These are phyloP conservation scores for Amblyopsis hoosieri DNA, from an alignment of 2,797 vertebrate genomes.

Conservation along the genomic window DNA sequence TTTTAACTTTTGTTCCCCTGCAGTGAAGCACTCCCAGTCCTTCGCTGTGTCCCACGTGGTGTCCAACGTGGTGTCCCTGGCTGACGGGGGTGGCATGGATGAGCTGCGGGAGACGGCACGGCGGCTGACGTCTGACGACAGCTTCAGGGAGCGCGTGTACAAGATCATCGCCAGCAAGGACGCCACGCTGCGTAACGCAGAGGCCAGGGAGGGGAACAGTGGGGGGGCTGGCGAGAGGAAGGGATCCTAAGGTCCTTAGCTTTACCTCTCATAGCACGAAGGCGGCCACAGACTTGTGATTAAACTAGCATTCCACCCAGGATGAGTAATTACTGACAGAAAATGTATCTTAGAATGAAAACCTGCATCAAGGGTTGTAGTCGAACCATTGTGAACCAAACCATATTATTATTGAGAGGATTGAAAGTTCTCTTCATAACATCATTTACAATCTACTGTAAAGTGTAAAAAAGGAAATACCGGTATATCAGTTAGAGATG, in stretches of 20 bases:
- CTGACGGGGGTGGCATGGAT: constrained; percentile 82
- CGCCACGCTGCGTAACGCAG: constrained; percentile 30
- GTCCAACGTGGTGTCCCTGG: constrained; percentile 83
- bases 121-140: constrained; percentile 85
- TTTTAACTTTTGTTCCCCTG: not conserved
- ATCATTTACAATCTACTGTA: not conserved
- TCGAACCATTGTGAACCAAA: too few relatives aligned
- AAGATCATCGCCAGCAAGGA: constrained; percentile 82
- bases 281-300: not conserved
- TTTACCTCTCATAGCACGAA: constrained; percentile 13
- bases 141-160: constrained; percentile 86
- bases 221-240: not conserved
- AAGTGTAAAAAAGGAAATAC: too few relatives aligned
- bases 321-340: too few relatives aligned
- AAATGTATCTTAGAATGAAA: constrained; percentile 2
- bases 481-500: too few relatives aligned
- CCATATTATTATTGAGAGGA: too few relatives aligned
- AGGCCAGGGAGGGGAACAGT: constrained; percentile 40
- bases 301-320: too few relatives aligned
- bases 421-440: not conserved
- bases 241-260: not conserved
- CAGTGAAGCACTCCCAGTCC: constrained; percentile 93
- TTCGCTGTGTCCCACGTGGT: constrained; percentile 79
- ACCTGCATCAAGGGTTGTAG: not conserved
- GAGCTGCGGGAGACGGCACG: constrained; percentile 87